Evolutionary conservation across 2,888 invertebrate genomes (phyloP), one percentile per base, ranked within the genome.

Genomic region (Holacanthella duospinosa): DNA sequence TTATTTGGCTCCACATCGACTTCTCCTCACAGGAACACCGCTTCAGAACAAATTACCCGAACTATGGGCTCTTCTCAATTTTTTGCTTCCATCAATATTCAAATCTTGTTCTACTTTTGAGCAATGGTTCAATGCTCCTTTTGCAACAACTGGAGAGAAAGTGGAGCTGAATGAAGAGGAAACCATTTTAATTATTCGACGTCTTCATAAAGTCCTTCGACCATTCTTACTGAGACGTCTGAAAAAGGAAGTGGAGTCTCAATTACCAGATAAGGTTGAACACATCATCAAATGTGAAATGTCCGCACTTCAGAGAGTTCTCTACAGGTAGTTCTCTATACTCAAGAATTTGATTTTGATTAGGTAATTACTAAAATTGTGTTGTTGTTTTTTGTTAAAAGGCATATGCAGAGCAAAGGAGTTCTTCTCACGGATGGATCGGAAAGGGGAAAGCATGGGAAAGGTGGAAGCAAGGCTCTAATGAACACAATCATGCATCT

Each of bases 121-220:
- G 76, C 96, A 97, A 78, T 99, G 99, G 97, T 99, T 99, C 80
- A 99, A 99, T 78, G 99, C 99, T 25, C 99, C 99, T 0, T 99
- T 99, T 77, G 97, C 99, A 16, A 96, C 96, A 27, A 97, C 99
- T 2, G 97, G 97, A 61, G 99, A 99, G 79, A 93, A 93, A 81
- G 89, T 97, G 65, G 99, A 99, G 77, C 77, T 99, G 74, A 99
- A 99, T 76, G 95, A 96, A 77, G 99, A 99, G 84, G 99, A 99
- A 83, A 97, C 99, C 0, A 93, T 99, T 81, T 84, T 99, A 76
- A 99, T 99, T 76, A 99, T 99, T 79, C 89, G 99, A 68, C 96
- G 99, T 84, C 81, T 99, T 75, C 99, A 99, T 80, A 99, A 99
- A 83, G 96, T 97, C 54, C 80, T 99, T 71, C 86, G 99, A 64